Evolutionary conservation across 2,888 invertebrate genomes (phyloP).

Genomic region (Leucania comma): DNA sequence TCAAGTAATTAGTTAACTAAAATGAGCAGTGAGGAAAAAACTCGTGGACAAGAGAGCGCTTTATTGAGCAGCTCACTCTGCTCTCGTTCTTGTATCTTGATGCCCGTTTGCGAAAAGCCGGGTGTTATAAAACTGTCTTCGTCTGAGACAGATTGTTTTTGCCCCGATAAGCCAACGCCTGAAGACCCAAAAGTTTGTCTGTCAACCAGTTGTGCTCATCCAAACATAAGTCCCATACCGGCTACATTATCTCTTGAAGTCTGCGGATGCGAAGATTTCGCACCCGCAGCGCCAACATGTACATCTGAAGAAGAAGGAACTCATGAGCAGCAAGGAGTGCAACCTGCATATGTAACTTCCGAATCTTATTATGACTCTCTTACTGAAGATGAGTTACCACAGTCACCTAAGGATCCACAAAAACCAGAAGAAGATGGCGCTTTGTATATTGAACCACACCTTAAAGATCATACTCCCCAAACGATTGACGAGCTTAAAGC

Average conservation of each 20-base stretch:
- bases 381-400: neutral
- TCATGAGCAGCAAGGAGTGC: neutral
- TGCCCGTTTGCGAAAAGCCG: slow-evolving; percentile 1
- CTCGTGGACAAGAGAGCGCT: neutral
- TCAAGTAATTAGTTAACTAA: neutral
- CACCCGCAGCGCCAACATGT: neutral
- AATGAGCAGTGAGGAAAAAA: slow-evolving; percentile 1
- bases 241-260: neutral
- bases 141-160: neutral
- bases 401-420: too few relatives aligned
- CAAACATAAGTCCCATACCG: neutral
- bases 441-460: slow-evolving; percentile 15
- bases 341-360: neutral
- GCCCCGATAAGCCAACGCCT: neutral
- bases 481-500: slow-evolving; percentile 37
- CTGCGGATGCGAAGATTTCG: neutral
- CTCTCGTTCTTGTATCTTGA: neutral
- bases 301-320: neutral
- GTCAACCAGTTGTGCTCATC: neutral
- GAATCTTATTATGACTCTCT: neutral
- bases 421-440: neutral
- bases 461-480: slow-evolving; percentile 22
- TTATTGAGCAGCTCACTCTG: neutral
- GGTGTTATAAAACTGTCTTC: slow-evolving; percentile 2
- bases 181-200: neutral